Evolutionary conservation across 53 echinoderm and acorn worm genomes (phyloP), one percentile per base, ranked within the genome.

Genomic region (Luidia sarsii): DNA sequence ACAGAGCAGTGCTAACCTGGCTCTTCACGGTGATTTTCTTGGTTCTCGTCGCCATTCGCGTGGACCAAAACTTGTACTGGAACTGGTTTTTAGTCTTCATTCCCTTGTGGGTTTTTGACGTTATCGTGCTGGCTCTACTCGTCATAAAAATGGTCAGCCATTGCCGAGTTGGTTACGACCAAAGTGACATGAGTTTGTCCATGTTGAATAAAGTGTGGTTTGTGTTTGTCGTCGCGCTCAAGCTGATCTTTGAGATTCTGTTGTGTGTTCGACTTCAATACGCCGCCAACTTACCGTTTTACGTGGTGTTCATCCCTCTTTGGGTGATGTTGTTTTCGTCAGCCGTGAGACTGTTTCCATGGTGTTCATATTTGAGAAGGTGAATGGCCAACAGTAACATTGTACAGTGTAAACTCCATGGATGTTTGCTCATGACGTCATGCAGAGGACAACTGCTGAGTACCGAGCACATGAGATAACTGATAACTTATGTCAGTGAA

Each of bases 31-130:
- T 91, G 2, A 39, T 91, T 50, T 99, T 99, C 67, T 33, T 97
- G 36, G 81, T 94, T 34, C 62, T 99, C 30, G 46, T 91, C 33
- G 91, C 94, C 16, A 57, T 94, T 3, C 87, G 88, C 13, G 71
- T 99, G 51, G 91, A 89, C 70, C 74, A 91, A 16, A 45, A 57
- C 21, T 56, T 71, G 0, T 71, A 82, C 5, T 99, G 99, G 99
- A 99, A 99, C 80, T 99, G 99, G 99, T 99, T 99, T 55, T 79
- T 94, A 2, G 86, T 99, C 15, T 99, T 91, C 79, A 83, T 89
- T 11, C 99, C 99, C 2, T 54, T 94, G 48, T 99, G 99, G 97
- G 50, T 91, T 39, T 94, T 94, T 19, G 94, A 99, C 69, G 38
- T 88, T 24, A 51, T 87, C 21, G 75, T 91, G 14, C 36, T 94